phyloP scores from a whole-genome alignment of 2,797 vertebrate species.

The Chrysocyon brachyurus region DNA sequence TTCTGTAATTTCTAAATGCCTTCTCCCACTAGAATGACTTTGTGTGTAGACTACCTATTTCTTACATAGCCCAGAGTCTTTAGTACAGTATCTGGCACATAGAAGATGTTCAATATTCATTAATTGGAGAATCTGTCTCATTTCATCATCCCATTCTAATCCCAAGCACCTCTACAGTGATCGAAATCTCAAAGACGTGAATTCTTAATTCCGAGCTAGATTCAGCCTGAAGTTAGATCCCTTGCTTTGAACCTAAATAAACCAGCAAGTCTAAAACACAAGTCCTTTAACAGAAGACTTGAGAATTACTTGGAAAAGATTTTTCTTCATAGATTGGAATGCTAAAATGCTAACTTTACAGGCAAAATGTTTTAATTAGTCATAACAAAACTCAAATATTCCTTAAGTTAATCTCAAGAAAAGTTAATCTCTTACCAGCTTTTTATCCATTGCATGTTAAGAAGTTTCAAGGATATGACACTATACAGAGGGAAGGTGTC shows the following conservation, averaged over 20 bases:
- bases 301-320: constrained; percentile 13
- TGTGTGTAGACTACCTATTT: background rate
- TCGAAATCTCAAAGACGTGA: background rate
- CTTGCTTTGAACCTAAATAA: background rate
- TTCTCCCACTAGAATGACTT: background rate
- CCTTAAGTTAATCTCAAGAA: background rate
- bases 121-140: background rate
- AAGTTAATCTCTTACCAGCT: background rate
- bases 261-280: background rate
- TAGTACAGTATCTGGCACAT: background rate
- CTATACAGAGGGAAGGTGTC: background rate
- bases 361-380: background rate
- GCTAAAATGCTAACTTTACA: background rate
- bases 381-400: constrained; percentile 2
- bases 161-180: background rate
- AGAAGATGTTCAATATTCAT: background rate
- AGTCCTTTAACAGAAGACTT: constrained; percentile 31
- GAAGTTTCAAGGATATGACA: background rate
- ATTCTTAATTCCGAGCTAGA: constrained; percentile 44
- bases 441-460: constrained; percentile 16
- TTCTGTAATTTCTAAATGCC: background rate
- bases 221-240: background rate
- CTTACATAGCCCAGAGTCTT: background rate
- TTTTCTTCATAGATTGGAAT: background rate
- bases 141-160: background rate